Base-by-base conservation (phyloP, 2,797 vertebrate genomes). In the Coluber constrictor region DNA sequence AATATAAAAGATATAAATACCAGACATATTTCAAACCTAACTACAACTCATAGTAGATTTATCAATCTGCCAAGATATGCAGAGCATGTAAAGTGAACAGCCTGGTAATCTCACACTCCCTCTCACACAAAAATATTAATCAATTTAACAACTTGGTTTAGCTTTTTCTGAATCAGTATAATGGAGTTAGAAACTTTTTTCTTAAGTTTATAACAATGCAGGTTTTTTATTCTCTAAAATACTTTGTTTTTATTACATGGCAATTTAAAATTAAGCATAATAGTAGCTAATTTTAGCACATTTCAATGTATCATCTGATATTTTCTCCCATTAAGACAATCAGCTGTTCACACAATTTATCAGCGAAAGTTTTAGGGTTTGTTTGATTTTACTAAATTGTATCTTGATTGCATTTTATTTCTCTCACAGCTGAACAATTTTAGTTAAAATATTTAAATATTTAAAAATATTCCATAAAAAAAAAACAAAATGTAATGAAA, bases 1-100 rank as follows among this genome's bases (percentile, higher is more conserved):
- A 63, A 90, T 59, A 92, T 66, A 90, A 94, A 95, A 43, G 47
- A 8, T 60, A 91, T 88, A 91, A 37, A 37, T 37, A 96, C 95
- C 92, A 91, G n/a, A 0, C 3, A 3, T 90, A 87, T 93, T 88
- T 94, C 37, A 47, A 47, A 74, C 86, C 27, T 27, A n/a, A 20
- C 4, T 3, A 16, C 7, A 61, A 63, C 7, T 61, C 56, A 9
- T 43, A 74, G 18, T 13, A 59, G 54, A 51, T 54, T 27, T 51
- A 93, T 74, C 57, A 88, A 56, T 55, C 13, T 74, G 16, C 51
- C 90, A 60, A 47, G 47, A 15, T 29, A 0, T 15, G 43, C 20
- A 87, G 59, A 2, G 92, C 66, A 83, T 29, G 88, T 94, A 94
- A 96, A 90, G 92, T 7, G 15, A 3, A 1, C 91, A 11, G 91